phyloP scores from a whole-genome alignment of 1,140 invertebrate species.

The Drosophila albomicans region DNA sequence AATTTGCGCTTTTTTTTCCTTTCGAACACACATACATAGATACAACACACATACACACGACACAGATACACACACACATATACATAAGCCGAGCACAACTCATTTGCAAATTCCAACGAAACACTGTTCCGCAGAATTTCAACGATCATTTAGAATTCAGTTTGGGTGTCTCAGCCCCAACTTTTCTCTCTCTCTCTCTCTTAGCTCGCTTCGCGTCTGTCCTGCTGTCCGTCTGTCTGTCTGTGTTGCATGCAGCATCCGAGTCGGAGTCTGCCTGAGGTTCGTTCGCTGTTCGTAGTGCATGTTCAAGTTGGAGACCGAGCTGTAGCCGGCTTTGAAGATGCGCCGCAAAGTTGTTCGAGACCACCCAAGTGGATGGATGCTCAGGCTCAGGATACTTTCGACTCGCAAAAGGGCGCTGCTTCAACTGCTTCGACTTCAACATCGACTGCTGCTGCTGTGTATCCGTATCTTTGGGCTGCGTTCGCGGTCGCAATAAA shows the following conservation, averaged over 20 bases:
- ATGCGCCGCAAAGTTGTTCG: conserved; percentile 84
- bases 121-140: conserved; percentile 83
- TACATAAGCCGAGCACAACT: conserved; percentile 59
- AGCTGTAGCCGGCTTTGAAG: conserved; percentile 72
- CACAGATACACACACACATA: conserved; percentile 30
- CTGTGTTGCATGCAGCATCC: not conserved
- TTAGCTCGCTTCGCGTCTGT: not conserved
- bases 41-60: conserved; percentile 13
- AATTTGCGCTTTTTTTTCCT: conserved; percentile 21
- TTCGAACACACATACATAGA: not conserved
- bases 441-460: conserved; percentile 54
- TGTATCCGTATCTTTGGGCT: conserved; percentile 37
- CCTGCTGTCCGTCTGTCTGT: no score
- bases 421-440: conserved; percentile 36
- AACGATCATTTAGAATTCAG: conserved; percentile 83
- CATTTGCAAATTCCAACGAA: conserved; percentile 85
- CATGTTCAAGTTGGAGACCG: conserved; percentile 79
- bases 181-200: conserved; percentile 37
- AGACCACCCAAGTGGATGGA: conserved; percentile 83
- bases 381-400: conserved; percentile 57
- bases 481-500: conserved; percentile 68
- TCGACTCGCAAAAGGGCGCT: conserved; percentile 16
- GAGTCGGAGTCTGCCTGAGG: conserved; percentile 46
- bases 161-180: conserved; percentile 64
- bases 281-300: conserved; percentile 54